Conservation (phyloP, 2,797 vertebrate species). For the Chelmon rostratus region DNA sequence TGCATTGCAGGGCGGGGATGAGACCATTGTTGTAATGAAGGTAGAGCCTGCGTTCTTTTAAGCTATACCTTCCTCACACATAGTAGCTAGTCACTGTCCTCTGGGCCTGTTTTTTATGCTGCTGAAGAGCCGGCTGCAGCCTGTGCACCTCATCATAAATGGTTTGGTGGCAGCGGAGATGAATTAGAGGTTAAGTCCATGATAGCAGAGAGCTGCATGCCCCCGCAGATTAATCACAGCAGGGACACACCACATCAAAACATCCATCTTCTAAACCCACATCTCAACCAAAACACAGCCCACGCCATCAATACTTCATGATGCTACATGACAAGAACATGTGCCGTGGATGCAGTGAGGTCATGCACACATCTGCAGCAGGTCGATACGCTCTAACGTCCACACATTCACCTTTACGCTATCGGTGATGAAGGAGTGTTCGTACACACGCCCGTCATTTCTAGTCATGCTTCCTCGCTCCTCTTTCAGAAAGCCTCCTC, state of each 20-base stretch:
- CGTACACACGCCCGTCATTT: neutral
- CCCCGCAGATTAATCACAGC: slow-evolving; percentile 73
- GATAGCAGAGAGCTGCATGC: slow-evolving; percentile 65
- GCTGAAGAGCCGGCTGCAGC: slow-evolving; percentile 37
- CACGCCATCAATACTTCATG: slow-evolving; percentile 36
- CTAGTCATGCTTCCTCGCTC: neutral
- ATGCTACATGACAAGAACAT: slow-evolving; percentile 48
- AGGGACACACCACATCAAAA: slow-evolving; percentile 42
- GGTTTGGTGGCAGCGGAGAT: slow-evolving; percentile 63
- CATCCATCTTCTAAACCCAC: slow-evolving; percentile 69
- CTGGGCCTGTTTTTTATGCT: slow-evolving; percentile 23
- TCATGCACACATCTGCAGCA: slow-evolving; percentile 25
- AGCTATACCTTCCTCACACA: neutral
- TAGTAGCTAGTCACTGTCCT: slow-evolving; percentile 27
- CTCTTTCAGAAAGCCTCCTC: slow-evolving; percentile 11
- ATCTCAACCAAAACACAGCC: slow-evolving; percentile 44
- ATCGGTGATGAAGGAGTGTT: slow-evolving; percentile 17
- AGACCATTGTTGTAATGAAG: neutral
- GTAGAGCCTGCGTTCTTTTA: neutral
- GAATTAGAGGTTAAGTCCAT: slow-evolving; percentile 68
- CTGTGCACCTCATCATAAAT: slow-evolving; percentile 63
- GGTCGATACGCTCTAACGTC: slow-evolving; percentile 30
- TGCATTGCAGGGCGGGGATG: neutral
- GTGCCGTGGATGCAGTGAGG: slow-evolving; percentile 20
- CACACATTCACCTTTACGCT: slow-evolving; percentile 7